Conservation (phyloP, 2,888 invertebrate genomes). For the Iselma pallidipennis region DNA sequence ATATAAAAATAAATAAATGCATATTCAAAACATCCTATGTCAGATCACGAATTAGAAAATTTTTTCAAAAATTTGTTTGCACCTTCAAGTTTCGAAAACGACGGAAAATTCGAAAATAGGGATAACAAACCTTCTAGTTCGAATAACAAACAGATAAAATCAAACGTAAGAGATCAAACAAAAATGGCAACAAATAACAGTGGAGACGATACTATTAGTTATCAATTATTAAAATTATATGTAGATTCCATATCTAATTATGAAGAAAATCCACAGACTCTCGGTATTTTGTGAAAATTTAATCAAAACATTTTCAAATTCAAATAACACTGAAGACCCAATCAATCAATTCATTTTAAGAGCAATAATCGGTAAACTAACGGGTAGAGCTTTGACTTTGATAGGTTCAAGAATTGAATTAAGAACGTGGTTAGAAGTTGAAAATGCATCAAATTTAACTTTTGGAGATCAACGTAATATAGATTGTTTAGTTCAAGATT, state of each 20-base stretch:
- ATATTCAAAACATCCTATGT: too few relatives aligned
- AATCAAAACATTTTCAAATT: neutral
- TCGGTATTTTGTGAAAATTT: neutral
- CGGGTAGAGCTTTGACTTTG: slow-evolving; percentile 6
- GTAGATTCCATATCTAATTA: neutral
- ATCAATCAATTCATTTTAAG: neutral
- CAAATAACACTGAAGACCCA: neutral
- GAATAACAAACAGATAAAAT: neutral
- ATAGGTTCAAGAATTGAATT: slow-evolving; percentile 13
- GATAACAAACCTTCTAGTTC: too few relatives aligned
- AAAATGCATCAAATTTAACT: slow-evolving; percentile 5
- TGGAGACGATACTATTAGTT: neutral
- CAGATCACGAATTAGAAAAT: too few relatives aligned
- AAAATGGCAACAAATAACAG: neutral
- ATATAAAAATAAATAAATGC: too few relatives aligned
- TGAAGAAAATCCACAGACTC: neutral
- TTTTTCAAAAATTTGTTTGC: too few relatives aligned
- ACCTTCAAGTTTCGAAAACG: too few relatives aligned
- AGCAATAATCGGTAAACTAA: slow-evolving; percentile 12
- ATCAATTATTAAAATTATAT: neutral
- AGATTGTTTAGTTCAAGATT: slow-evolving; percentile 14
- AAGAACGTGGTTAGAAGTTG: slow-evolving; percentile 2
- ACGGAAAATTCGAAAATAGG: too few relatives aligned
- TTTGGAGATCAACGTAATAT: slow-evolving; percentile 19
- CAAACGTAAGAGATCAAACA: neutral